Evolutionary conservation across 1,140 invertebrate species (phyloP), one percentile per base, ranked within the genome.

Genomic region (Dreissena rostriformis): DNA sequence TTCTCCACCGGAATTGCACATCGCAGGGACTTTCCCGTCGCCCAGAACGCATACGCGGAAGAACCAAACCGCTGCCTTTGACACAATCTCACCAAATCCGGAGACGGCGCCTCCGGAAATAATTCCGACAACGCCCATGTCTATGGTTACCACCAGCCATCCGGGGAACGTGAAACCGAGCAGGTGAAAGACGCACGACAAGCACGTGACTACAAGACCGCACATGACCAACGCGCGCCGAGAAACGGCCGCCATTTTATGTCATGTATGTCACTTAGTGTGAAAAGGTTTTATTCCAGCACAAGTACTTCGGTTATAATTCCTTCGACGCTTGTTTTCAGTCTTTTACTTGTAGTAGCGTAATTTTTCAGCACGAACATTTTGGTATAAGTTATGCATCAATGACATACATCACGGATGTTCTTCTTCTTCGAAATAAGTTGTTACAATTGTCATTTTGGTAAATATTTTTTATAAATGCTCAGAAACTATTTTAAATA

Each of bases 81-180:
- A 73, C 11, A 73, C 28, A 49, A 73, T 52, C 49, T 52, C 14
- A 49, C 71, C 71, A 19, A 49, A 73, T 15, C 71, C 71, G 28
- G 10, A 6, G 19, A 73, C 17, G 17, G 28, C 49, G 17, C 28
- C 49, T 8, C 51, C 24, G 28, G 28, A 14, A 2, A 52, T 49
- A 7, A n/a, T n/a, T 15, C 17, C 26, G n/a, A 73, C 17, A 39
- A 73, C 71, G 1, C 10, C 12, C 28, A 73, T 6, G 49, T 73
- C 71, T 19, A 73, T 52, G 71, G 12, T 19, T 26, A 73, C 28
- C 24, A 73, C 24, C 14, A 73, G 71, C 71, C 71, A 73, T 14
- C 71, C 71, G 49, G 71, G 28, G 24, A 10, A 73, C 17, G 71
- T 15, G 49, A 39, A 52, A 39, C 28, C 71, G 17, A 73, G 71